phyloP scores from a whole-genome alignment of 2,797 vertebrate genomes.

The Malurus splendens region DNA sequence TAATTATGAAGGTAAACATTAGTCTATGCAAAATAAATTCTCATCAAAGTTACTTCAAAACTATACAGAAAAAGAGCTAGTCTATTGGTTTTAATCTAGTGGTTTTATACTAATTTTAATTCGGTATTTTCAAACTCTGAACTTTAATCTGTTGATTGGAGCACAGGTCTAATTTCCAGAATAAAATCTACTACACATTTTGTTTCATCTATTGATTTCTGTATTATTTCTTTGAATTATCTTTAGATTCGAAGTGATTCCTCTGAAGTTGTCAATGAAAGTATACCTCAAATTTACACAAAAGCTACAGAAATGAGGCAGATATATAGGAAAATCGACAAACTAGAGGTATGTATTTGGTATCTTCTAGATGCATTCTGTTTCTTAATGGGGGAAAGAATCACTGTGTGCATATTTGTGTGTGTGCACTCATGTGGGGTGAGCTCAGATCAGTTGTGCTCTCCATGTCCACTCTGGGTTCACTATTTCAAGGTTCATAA shows the following conservation, averaged over 20 bases:
- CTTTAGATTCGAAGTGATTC: conserved; percentile 85
- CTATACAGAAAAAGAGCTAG: neutral
- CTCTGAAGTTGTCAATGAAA: conserved; percentile 87
- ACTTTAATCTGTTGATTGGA: neutral
- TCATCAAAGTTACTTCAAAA: neutral
- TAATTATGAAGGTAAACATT: neutral
- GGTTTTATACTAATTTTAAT: neutral
- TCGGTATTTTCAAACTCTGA: neutral
- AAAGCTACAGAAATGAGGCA: conserved; percentile 88
- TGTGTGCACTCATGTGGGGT: accelerated
- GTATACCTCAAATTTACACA: conserved; percentile 84
- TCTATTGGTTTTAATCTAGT: neutral
- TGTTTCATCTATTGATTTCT: neutral
- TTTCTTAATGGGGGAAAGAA: accelerated
- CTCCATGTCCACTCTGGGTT: accelerated
- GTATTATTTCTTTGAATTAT: neutral
- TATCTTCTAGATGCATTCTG: neutral
- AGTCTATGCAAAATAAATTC: neutral
- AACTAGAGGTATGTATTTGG: conserved; percentile 81
- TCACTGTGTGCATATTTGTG: accelerated
- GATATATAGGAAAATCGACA: conserved; percentile 89
- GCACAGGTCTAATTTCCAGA: neutral
- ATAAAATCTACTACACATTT: neutral
- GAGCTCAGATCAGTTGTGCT: neutral
- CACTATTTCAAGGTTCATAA: neutral